A percentile compares a stretch with the other conserved stretches of the same genome.
Conservation (phyloP, 2,888 invertebrate genomes). For the Ganaspis brasiliensis region DNA sequence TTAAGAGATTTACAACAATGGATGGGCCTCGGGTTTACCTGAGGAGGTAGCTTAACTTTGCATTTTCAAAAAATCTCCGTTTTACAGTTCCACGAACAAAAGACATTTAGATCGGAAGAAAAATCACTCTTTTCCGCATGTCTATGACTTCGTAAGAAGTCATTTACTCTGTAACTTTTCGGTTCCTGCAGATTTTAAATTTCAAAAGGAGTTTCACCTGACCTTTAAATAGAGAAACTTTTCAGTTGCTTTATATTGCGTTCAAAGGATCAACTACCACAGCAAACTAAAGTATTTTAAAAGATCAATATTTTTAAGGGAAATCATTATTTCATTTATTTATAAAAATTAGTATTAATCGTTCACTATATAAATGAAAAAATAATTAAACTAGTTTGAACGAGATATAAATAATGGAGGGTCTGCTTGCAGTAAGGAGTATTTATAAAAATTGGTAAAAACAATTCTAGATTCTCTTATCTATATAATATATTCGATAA, state of each 20-base stretch:
- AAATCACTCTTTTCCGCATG: constrained; percentile 60
- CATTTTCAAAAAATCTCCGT: constrained; percentile 60
- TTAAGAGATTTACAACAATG: constrained; percentile 74
- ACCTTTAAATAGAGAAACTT: constrained; percentile 56
- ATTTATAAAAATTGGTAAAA: too few relatives aligned
- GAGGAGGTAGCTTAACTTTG: constrained; percentile 64
- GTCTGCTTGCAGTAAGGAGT: too few relatives aligned
- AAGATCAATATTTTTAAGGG: not conserved
- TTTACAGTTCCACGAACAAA: constrained; percentile 54
- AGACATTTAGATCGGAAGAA: constrained; percentile 62
- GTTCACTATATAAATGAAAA: too few relatives aligned
- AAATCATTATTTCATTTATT: too few relatives aligned
- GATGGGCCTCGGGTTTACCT: constrained; percentile 41
- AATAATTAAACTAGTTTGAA: too few relatives aligned
- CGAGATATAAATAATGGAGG: too few relatives aligned
- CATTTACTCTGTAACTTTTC: constrained; percentile 26
- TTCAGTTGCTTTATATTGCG: not conserved
- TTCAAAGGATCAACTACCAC: not conserved
- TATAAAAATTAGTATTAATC: too few relatives aligned
- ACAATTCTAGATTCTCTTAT: too few relatives aligned
- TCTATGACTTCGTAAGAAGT: constrained; percentile 18
- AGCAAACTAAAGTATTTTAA: not conserved
- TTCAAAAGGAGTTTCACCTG: constrained; percentile 62
- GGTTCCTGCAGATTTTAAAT: not conserved
- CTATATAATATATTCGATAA: too few relatives aligned